Percentiles rank a stretch among this genome's conserved stretches.
Evolutionary conservation across 2,113 vertebrate species (phyloP).

Genomic region (Sardina pilchardus): DNA sequence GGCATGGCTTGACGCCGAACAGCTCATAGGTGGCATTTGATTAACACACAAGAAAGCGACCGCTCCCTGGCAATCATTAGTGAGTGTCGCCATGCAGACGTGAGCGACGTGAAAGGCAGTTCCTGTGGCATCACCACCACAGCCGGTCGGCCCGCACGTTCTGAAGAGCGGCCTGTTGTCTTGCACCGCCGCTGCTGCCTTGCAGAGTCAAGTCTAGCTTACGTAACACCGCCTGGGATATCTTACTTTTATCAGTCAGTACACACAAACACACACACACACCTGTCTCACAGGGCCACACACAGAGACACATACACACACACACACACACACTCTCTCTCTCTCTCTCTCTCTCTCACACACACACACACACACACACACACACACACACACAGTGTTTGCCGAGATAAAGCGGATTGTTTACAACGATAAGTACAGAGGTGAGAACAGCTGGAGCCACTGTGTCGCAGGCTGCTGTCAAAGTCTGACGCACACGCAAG

Average conservation of each 20-base stretch:
- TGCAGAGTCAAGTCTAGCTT: not conserved
- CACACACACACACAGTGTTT: not conserved
- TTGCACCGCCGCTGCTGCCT: not conserved
- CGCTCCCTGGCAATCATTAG: not conserved
- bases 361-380: not conserved
- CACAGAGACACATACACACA: not conserved
- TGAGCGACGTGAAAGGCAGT: not conserved
- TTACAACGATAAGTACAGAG: not conserved
- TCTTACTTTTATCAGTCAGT: not conserved
- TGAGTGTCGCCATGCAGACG: not conserved
- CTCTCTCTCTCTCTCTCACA: too few species aligned
- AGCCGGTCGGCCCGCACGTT: not conserved
- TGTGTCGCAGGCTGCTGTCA: not conserved
- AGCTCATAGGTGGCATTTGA: not conserved
- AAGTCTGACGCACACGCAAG: not conserved
- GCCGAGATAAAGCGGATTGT: not conserved
- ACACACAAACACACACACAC: not conserved
- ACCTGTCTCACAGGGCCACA: too few species aligned
- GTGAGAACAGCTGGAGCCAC: not conserved
- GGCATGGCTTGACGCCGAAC: not conserved
- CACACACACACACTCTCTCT: not conserved
- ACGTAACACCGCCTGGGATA: too few species aligned
- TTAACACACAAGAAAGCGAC: not conserved
- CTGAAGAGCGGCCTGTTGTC: not conserved
- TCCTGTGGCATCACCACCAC: not conserved